Evolutionary conservation across 2,797 vertebrate species (phyloP).

Genomic region (Paratrypauchen microcephalus): DNA sequence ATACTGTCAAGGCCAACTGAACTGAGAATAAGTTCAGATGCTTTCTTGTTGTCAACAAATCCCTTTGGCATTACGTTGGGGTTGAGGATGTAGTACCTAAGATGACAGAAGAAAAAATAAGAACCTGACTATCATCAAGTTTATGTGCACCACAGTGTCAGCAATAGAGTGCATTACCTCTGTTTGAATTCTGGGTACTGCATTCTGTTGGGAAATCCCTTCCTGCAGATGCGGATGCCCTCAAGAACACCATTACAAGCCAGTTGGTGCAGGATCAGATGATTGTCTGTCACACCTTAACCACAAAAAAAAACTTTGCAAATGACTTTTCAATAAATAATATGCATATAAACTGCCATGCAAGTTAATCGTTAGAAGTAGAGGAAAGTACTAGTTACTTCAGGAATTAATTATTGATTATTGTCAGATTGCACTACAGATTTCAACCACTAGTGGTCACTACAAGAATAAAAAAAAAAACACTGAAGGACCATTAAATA

Average conservation of each 20-base stretch:
- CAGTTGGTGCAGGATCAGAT: conserved; percentile 77
- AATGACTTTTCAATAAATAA: neutral
- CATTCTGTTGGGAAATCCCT: conserved; percentile 80
- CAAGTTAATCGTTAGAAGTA: neutral
- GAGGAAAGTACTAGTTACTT: neutral
- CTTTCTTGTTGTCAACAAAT: conserved; percentile 75
- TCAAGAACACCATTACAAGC: conserved; percentile 77
- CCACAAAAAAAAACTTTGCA: neutral
- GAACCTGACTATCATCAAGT: neutral
- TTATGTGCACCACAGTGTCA: neutral
- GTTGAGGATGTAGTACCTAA: conserved; percentile 78
- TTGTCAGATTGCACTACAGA: neutral
- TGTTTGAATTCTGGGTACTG: conserved; percentile 81
- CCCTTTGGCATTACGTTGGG: conserved; percentile 74
- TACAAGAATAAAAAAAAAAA: neutral
- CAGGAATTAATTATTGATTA: no score
- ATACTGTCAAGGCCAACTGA: conserved; percentile 58
- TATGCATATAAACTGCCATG: neutral
- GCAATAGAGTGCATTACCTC: conserved; percentile 48
- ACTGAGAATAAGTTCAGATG: conserved; percentile 69
- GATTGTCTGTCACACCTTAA: conserved; percentile 72
- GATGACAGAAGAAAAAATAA: neutral
- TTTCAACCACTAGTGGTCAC: neutral
- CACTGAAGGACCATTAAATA: neutral
- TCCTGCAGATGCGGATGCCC: conserved; percentile 80